Evolutionary conservation across 2,888 invertebrate genomes (phyloP).

Genomic region (Drosophila robusta): DNA sequence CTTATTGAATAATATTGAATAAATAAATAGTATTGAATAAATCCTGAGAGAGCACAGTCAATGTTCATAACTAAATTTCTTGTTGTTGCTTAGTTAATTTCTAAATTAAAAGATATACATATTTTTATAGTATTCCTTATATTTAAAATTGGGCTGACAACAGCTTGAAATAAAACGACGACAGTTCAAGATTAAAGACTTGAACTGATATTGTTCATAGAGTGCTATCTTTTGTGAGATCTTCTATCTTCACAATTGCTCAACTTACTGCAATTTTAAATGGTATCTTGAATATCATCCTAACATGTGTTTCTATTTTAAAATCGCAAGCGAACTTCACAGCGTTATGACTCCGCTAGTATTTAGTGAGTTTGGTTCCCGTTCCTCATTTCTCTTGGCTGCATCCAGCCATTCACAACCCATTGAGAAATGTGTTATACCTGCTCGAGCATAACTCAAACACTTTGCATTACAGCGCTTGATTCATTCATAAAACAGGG

Average conservation of each 20-base stretch:
- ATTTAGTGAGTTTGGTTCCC: background rate
- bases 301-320: background rate
- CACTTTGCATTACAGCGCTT: conserved; percentile 40
- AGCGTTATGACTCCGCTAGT: background rate
- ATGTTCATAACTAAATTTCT: too few relatives aligned
- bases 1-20: too few relatives aligned
- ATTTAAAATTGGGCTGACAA: too few relatives aligned
- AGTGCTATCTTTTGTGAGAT: background rate
- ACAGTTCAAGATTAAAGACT: background rate
- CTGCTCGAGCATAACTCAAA: conserved; percentile 26
- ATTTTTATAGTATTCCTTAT: too few relatives aligned
- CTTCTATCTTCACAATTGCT: background rate
- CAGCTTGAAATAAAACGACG: too few relatives aligned
- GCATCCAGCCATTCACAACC: conserved; percentile 15
- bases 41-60: too few relatives aligned
- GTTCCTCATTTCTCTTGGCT: background rate
- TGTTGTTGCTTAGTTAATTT: too few relatives aligned
- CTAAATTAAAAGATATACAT: too few relatives aligned
- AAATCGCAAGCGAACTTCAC: background rate
- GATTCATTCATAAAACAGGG: conserved; percentile 56
- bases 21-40: too few relatives aligned
- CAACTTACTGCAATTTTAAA: background rate
- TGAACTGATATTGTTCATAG: too few relatives aligned
- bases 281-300: background rate
- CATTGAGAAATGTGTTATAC: conserved; percentile 24